Base-by-base conservation (phyloP, 2,113 vertebrate species). In the Myodes glareolus region DNA sequence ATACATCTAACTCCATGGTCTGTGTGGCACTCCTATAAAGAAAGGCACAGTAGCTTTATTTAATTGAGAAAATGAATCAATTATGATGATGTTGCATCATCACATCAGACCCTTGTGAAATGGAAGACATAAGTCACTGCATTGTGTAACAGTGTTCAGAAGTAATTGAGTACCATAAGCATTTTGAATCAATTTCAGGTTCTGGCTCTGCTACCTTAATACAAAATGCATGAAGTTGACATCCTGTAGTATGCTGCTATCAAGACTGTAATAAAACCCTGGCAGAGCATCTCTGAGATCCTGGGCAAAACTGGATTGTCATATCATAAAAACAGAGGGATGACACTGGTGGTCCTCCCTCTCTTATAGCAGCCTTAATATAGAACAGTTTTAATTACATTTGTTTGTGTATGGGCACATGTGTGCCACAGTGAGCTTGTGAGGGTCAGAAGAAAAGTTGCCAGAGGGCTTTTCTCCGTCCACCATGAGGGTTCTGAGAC, bases 31-130 rank as follows among this genome's bases (percentile, higher is more conserved):
- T 98, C 94, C 52, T 97, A 29, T 67, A 36, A 97, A 98, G 96
- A 93, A 98, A 94, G 97, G 98, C 97, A 61, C 94, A 87, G 97
- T 96, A 98, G 98, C 98, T 98, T 98, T 98, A 98, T 98, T 99
- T 99, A 99, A 99, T 99, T 98, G 98, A 98, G 98, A 97, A 98
- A 98, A 99, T 98, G 98, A 99, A 98, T 98, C 98, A 99, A 98
- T 99, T 98, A 98, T 98, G 97, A 84, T 96, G 97, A 97, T 98
- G 97, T 98, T 98, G 96, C 98, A 98, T 98, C 98, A 98, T 98
- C 98, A 92, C 98, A 98, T 98, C 98, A 94, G 50, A 98, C 92
- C 98, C 96, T 45, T 75, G 95, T 94, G 95, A 97, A 98, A 97
- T 78, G 96, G 98, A 98, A 97, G 95, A 88, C 97, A 92, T 97